These are phyloP conservation scores for Speoplatyrhinus poulsoni DNA, from an alignment of 2,113 vertebrate species.

Conservation along the genomic window DNA sequence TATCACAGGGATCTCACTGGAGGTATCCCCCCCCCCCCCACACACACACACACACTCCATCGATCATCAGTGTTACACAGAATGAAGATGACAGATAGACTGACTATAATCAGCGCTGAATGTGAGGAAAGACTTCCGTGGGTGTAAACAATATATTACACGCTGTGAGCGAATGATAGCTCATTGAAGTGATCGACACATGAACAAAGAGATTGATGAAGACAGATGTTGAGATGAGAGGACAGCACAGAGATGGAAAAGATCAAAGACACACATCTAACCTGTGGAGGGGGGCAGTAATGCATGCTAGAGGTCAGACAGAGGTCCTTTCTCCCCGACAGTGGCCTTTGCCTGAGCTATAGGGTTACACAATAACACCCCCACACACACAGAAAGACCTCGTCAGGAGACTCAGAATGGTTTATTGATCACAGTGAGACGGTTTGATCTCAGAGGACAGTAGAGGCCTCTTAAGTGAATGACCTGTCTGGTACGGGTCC, in stretches of 20 bases:
- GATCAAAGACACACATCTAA: constrained; percentile 36
- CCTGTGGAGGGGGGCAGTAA: constrained; percentile 49
- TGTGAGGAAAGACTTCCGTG: constrained; percentile 49
- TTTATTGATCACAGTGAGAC: constrained; percentile 65
- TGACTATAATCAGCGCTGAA: constrained; percentile 64
- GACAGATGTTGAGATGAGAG: constrained; percentile 60
- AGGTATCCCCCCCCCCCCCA: constrained; percentile 20
- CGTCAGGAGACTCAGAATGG: constrained; percentile 57
- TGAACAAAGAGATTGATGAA: constrained; percentile 51
- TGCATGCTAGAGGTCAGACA: constrained; percentile 66
- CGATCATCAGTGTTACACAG: constrained; percentile 63
- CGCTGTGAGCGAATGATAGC: constrained; percentile 44
- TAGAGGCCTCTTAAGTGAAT: constrained; percentile 41
- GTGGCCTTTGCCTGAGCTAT: constrained; percentile 50
- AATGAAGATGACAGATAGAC: constrained; percentile 67
- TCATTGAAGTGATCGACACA: constrained; percentile 31
- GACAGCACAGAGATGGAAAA: constrained; percentile 8
- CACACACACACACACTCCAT: constrained; percentile 44
- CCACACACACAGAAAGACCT: constrained; percentile 21
- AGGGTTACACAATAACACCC: constrained; percentile 48
- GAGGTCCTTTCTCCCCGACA: constrained; percentile 51
- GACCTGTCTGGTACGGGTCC: constrained; percentile 42
- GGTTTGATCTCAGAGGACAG: constrained; percentile 56
- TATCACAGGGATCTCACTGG: no score
- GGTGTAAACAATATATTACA: constrained; percentile 57